These are phyloP conservation scores for Mystacornis crossleyi DNA, from an alignment of 2,113 vertebrate species.

Conservation along the genomic window DNA sequence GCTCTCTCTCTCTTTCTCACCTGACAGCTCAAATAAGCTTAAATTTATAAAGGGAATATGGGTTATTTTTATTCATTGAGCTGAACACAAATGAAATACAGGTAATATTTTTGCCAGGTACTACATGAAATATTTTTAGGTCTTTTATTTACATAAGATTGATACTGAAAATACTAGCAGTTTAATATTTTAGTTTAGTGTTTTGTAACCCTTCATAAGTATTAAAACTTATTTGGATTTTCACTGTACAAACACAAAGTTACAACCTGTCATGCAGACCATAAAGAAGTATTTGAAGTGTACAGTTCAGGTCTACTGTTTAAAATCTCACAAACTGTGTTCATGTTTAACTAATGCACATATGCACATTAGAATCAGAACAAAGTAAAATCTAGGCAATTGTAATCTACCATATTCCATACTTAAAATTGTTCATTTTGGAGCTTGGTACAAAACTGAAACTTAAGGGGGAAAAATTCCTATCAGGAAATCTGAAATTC, in stretches of 20 bases:
- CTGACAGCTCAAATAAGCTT: neutral
- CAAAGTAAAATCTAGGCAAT: neutral
- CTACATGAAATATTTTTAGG: neutral
- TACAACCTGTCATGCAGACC: neutral
- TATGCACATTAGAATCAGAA: neutral
- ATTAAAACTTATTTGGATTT: neutral
- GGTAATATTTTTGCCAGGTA: neutral
- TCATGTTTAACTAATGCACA: neutral
- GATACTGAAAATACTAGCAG: neutral
- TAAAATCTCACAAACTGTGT: neutral
- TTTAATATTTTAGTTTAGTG: neutral
- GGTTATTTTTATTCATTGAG: neutral
- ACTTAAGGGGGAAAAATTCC: neutral
- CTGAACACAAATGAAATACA: neutral
- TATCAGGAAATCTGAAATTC: neutral
- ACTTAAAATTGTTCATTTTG: neutral
- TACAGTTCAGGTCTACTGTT: neutral
- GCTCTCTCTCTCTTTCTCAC: neutral
- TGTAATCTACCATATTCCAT: neutral
- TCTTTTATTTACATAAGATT: neutral
- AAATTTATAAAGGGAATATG: neutral
- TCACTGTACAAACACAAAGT: neutral
- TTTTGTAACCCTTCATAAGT: neutral
- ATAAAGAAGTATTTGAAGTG: neutral
- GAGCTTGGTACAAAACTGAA: neutral